Base-by-base conservation (phyloP, 2,888 invertebrate species). In the Pantelozetes paolii region DNA sequence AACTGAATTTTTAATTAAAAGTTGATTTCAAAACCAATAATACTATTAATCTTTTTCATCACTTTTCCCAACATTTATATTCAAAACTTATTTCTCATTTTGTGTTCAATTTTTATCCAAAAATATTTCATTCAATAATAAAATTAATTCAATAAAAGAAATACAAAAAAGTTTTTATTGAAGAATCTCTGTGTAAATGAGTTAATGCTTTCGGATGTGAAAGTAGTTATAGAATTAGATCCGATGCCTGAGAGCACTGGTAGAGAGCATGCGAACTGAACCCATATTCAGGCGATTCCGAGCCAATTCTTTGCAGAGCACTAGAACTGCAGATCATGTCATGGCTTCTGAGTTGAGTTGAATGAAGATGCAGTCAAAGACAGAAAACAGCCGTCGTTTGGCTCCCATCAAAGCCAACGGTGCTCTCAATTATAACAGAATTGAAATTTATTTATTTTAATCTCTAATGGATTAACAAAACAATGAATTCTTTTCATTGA, bases 341-440 rank as follows among this genome's bases (percentile, higher is more conserved):
- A 64, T 64, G 64, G 64, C 64, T 40, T 64, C 64, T 64, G 64
- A 64, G 64, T 40, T 15, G 64, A 64, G 64, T 36, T 28, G 3
- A 64, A 9, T 15, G 64, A 64, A 36, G 64, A 64, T 57, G 57
- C 28, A 57, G 57, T 23, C 57, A 30, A 57, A 57, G 23, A 57
- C 57, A 57, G 13, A 45, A 57, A 28, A 57, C 28, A 57, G 57
- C 57, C 57, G 18, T 23, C 57, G 30, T 57, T 57, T 57, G 28
- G 28, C 57, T 28, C 57, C 28, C 28, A 57, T 28, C 57, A 57
- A 57, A 57, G 57, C 30, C 28, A 57, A 54, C 54, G 20, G 20
- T 23, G 36, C 36, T 36, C 36, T 5, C 36, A 45, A 45, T 45
- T 11, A 6, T 11, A 45, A 2, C 2, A 6, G 18, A 11, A 28